phyloP scores from a whole-genome alignment of 2,113 vertebrate genomes.

The Diadophis punctatus region DNA sequence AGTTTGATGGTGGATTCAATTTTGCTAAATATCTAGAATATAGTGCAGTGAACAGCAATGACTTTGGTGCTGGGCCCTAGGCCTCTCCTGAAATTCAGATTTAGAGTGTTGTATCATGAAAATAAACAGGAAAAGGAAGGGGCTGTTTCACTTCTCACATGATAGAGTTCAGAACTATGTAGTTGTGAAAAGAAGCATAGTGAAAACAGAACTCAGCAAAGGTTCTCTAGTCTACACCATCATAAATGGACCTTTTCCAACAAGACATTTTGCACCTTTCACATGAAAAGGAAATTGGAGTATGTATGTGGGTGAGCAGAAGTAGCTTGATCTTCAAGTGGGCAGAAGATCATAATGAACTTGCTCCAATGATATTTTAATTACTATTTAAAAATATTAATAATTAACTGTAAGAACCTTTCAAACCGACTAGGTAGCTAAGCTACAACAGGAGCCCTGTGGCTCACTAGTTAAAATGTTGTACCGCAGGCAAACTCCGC shows the following conservation, averaged over 20 bases:
- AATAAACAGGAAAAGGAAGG: background rate
- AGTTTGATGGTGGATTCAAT: background rate
- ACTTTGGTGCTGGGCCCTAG: background rate
- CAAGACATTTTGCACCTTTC: background rate
- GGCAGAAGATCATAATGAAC: background rate
- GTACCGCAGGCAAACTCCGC: background rate
- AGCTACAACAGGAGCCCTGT: background rate
- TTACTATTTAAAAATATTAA: background rate
- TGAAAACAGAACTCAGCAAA: background rate
- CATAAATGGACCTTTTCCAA: background rate
- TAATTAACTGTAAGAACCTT: background rate
- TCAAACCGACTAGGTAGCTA: background rate
- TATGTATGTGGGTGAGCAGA: background rate
- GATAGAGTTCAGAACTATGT: background rate
- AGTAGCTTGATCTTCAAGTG: background rate
- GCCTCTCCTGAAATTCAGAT: background rate
- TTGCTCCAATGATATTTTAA: background rate
- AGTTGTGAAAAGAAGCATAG: background rate
- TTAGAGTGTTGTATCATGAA: background rate
- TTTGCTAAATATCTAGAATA: background rate
- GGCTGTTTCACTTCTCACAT: background rate
- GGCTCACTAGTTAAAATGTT: background rate
- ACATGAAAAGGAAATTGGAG: background rate
- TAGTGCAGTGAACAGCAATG: background rate
- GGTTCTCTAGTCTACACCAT: background rate